Percentiles rank a stretch among this genome's conserved stretches.
phyloP scores from a whole-genome alignment of 2,888 invertebrate species.

The Cephonodes hylas region DNA sequence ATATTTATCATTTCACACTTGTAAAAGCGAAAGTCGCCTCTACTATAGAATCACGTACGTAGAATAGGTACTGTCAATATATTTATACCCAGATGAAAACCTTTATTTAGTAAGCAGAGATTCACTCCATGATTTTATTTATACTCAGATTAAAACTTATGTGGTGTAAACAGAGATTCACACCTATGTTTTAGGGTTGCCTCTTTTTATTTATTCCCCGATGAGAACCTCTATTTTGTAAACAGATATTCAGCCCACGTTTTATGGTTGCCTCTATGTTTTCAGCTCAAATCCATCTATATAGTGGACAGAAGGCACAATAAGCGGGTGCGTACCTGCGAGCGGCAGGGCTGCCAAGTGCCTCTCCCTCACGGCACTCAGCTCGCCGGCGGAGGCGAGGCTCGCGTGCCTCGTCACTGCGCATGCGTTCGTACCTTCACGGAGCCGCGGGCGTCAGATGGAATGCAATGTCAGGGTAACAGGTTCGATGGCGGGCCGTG shows the following conservation, averaged over 20 bases:
- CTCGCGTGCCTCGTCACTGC: slow-evolving; percentile 76
- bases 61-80: too few relatives aligned
- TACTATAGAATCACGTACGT: too few relatives aligned
- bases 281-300: background rate
- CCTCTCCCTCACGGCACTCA: slow-evolving; percentile 53
- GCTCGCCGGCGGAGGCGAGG: slow-evolving; percentile 63
- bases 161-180: too few relatives aligned
- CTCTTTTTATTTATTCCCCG: too few relatives aligned
- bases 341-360: slow-evolving; percentile 48
- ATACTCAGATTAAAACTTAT: too few relatives aligned
- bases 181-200: too few relatives aligned
- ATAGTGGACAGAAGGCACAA: background rate
- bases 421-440: slow-evolving; percentile 56
- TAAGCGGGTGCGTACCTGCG: slow-evolving; percentile 52
- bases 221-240: too few relatives aligned
- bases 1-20: too few relatives aligned
- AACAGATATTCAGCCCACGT: background rate
- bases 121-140: too few relatives aligned
- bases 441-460: slow-evolving; percentile 35
- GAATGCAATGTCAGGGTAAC: slow-evolving; percentile 29
- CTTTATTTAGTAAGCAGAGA: too few relatives aligned
- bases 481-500: background rate
- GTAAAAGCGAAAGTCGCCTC: too few relatives aligned
- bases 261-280: background rate
- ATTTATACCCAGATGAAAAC: too few relatives aligned